A percentile compares a stretch with the other conserved stretches of the same genome.
Conservation (phyloP, 2,888 invertebrate genomes). For the Campopleginae sp. region DNA sequence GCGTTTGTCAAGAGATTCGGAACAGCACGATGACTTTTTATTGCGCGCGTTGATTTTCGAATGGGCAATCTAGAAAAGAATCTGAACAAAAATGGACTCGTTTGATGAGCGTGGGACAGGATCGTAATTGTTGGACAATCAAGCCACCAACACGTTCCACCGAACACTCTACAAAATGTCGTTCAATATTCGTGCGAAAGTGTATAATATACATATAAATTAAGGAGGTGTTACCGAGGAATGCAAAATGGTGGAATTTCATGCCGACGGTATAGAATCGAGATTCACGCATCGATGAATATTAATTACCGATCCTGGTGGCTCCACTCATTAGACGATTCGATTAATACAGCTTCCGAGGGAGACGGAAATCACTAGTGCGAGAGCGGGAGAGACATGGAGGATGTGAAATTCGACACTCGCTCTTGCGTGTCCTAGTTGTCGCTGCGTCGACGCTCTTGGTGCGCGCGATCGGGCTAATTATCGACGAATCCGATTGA, state of each 20-base stretch:
- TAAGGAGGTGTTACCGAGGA: background rate
- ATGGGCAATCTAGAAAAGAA: no score
- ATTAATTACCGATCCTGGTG: conserved; percentile 60
- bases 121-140: background rate
- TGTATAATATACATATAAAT: background rate
- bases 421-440: conserved; percentile 35
- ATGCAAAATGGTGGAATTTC: background rate
- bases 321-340: conserved; percentile 61
- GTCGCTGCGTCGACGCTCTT: conserved; percentile 22
- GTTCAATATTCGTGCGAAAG: background rate
- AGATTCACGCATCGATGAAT: conserved; percentile 53
- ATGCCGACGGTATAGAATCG: conserved; percentile 23
- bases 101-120: background rate
- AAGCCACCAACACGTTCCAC: background rate
- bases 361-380: conserved; percentile 11
- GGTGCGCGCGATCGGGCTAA: conserved; percentile 32
- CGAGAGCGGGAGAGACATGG: background rate
- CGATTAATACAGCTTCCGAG: conserved; percentile 41
- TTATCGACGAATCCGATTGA: conserved; percentile 63
- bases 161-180: background rate
- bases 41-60: no score
- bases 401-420: conserved; percentile 55
- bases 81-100: no score
- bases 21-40: no score
- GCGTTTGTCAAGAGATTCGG: no score